These are phyloP conservation scores for Hippocampus abdominalis DNA, from an alignment of 2,113 vertebrate genomes.

Conservation along the genomic window DNA sequence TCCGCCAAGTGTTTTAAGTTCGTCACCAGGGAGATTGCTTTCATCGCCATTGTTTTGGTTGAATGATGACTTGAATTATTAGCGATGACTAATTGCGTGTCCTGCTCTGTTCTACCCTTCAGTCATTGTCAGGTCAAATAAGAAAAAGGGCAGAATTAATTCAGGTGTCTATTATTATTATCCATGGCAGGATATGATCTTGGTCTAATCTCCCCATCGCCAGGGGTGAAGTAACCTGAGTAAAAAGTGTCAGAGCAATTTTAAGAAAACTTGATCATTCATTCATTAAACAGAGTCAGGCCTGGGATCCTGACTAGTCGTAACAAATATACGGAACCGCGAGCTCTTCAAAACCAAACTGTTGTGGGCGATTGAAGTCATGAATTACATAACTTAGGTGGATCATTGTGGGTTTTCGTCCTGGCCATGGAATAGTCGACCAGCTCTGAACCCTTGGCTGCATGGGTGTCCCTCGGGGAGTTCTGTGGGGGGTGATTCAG, in stretches of 20 bases:
- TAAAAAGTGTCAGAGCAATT: conserved; percentile 7
- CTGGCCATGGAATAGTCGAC: no score
- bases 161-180: conserved; percentile 38
- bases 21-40: no score
- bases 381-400: no score
- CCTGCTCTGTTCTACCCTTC: conserved; percentile 10
- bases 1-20: conserved; percentile 20
- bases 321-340: neutral
- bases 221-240: conserved; percentile 24
- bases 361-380: neutral
- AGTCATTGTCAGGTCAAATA: conserved; percentile 24
- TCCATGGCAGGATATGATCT: conserved; percentile 30
- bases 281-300: neutral
- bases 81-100: conserved; percentile 14
- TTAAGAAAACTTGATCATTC: conserved; percentile 1
- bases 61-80: neutral
- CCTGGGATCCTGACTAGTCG: neutral
- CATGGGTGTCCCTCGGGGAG: no score
- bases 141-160: conserved; percentile 37
- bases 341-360: neutral
- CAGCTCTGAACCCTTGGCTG: no score
- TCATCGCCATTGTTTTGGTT: no score
- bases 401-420: no score
- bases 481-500: no score
- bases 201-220: conserved; percentile 48